Percentiles rank a stretch among this genome's conserved stretches.
Evolutionary conservation across 2,888 invertebrate genomes (phyloP).

Genomic region (Eucera pruinosa): DNA sequence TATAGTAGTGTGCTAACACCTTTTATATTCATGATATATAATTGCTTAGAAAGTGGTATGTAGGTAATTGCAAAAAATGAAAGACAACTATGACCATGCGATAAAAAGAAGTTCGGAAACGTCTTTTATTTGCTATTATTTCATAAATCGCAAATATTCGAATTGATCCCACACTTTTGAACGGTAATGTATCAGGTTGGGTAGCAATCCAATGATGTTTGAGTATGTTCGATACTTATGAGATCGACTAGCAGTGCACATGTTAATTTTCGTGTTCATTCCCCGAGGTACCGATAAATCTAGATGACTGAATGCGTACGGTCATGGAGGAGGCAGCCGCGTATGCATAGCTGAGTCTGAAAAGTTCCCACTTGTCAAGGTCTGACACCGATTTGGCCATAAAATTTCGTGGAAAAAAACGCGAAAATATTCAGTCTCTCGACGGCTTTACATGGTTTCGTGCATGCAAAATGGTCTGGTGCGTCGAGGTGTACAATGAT

Average conservation of each 20-base stretch:
- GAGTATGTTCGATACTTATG: slow-evolving; percentile 1
- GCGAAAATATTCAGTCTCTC: slow-evolving; percentile 17
- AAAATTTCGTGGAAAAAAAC: slow-evolving; percentile 18
- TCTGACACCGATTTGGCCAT: slow-evolving; percentile 7
- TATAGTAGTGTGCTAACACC: no score
- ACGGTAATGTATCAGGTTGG: no score
- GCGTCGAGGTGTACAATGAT: slow-evolving; percentile 17
- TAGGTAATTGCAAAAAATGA: no score
- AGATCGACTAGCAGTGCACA: slow-evolving; percentile 8
- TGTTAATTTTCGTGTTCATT: slow-evolving; percentile 36
- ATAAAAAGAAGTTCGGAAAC: no score
- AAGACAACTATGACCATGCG: no score
- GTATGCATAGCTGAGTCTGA: slow-evolving; percentile 5
- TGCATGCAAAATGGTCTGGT: slow-evolving; percentile 6
- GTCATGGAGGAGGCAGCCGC: background rate
- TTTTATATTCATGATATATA: no score
- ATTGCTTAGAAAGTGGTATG: no score
- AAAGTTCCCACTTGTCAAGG: slow-evolving; percentile 40
- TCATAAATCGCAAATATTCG: no score
- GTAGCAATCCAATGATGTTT: background rate
- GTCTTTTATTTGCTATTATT: no score
- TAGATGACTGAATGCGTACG: slow-evolving; percentile 3
- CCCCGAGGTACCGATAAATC: slow-evolving; percentile 34
- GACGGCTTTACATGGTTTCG: slow-evolving; percentile 18
- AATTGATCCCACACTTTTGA: no score